Base-by-base conservation (phyloP, 1,140 invertebrate species). In the Drosophila pruinosa region DNA sequence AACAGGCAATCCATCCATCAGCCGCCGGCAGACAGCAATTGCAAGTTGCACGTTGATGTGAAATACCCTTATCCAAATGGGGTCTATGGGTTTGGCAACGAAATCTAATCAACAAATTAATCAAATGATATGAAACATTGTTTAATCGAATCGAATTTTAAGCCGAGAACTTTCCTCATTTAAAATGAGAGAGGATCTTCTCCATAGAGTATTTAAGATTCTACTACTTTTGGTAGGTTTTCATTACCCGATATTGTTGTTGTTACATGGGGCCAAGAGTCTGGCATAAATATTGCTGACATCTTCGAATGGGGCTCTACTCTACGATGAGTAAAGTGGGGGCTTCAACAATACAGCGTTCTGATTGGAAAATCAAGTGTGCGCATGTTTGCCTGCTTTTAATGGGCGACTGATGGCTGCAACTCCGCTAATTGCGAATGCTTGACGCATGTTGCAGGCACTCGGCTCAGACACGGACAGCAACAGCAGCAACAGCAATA, bases 281-380 rank as follows among this genome's bases (percentile, higher is more conserved):
- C 41, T 78, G 72, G 72, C 79, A 72, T 75, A 83, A 83, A 83
- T 85, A 59, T 74, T 77, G 76, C 76, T 80, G 76, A 83, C 76
- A 59, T 85, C 78, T 28, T 8, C 17, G 75, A 71, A 64, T 82
- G 31, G 12, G 24, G 43, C 43, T 17, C 41, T 47, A 7, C 50
- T 28, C 21, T 34, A 28, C 47, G 10, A 48, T n/a, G 58, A 26
- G 48, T 39, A 21, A 3, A 52, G 19, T 1, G 14, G 8, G 26
- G 17, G 28, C 31, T 8, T 48, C 12, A 26, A 19, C 15, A 24
- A 36, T 31, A 43, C 54, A 22, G 34, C 36, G 74, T 85, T 85
- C 81, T 85, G 81, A 85, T 86, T 85, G 81, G 81, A 86, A 85
- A 85, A 85, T 86, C 81, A 86, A 85, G 81, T 80, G 81, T 80